Evolutionary conservation across 2,797 vertebrate species (phyloP).

Genomic region (Peromyscus aztecus): DNA sequence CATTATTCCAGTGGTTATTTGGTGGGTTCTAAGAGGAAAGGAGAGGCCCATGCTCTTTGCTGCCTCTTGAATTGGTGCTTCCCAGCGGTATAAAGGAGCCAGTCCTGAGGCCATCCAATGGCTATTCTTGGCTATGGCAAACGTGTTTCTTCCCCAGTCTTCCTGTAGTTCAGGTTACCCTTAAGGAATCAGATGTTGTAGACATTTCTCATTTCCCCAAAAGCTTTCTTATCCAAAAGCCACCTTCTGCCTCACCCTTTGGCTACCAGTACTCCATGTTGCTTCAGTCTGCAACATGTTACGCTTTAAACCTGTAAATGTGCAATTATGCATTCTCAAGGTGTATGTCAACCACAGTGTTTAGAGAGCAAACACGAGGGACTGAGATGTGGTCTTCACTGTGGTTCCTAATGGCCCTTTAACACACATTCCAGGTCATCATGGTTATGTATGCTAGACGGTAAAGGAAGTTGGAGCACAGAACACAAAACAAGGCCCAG

Average conservation of each 20-base stretch:
- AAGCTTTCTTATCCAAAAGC: not conserved
- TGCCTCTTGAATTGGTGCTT: not conserved
- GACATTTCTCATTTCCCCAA: not conserved
- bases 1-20: not conserved
- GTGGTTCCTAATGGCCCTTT: not conserved
- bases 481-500: not conserved
- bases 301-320: not conserved
- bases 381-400: not conserved
- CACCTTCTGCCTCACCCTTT: not conserved
- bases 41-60: not conserved
- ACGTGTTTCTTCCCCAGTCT: not conserved
- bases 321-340: not conserved
- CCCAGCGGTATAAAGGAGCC: not conserved
- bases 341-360: not conserved
- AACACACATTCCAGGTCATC: not conserved
- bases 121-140: not conserved
- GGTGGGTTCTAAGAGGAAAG: not conserved
- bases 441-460: not conserved
- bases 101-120: not conserved
- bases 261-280: not conserved
- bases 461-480: not conserved
- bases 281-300: not conserved
- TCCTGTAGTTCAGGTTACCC: not conserved
- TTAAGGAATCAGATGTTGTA: not conserved
- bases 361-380: no score